Percentiles rank a stretch among this genome's conserved stretches.
Conservation (phyloP, 2,113 vertebrate genomes). For the Syngnathoides biaculeatus region DNA sequence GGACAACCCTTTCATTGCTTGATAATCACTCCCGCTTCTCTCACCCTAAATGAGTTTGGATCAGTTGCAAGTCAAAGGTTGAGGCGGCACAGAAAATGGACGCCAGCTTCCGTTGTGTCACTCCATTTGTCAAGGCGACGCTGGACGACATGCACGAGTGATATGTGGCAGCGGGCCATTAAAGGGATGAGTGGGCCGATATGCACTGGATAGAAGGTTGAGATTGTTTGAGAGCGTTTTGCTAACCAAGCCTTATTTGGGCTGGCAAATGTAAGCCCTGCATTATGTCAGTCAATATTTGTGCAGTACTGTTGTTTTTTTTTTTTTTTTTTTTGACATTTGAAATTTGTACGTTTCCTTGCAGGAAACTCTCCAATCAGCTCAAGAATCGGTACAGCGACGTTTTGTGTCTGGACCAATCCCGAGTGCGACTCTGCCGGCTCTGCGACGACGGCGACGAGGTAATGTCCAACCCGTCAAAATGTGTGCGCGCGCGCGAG, state of each 20-base stretch:
- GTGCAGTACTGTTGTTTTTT: not conserved
- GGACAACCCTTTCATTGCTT: not conserved
- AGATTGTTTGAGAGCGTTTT: not conserved
- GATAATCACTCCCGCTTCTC: not conserved
- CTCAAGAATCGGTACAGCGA: conserved; percentile 81
- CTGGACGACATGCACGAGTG: too few species aligned
- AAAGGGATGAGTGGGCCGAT: not conserved
- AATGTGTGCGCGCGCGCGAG: not conserved
- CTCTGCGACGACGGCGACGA: conserved; percentile 72
- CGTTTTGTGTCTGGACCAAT: conserved; percentile 78
- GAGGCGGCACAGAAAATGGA: not conserved
- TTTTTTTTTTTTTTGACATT: not conserved
- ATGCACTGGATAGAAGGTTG: not conserved
- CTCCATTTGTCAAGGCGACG: not conserved
- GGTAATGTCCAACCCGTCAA: conserved; percentile 42
- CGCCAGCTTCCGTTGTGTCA: not conserved
- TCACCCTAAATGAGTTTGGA: not conserved
- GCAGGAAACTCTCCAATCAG: conserved; percentile 75
- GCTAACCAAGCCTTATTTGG: not conserved
- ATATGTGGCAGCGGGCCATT: too few species aligned
- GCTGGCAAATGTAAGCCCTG: too few species aligned
- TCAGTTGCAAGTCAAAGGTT: not conserved
- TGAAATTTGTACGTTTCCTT: conserved; percentile 2
- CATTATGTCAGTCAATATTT: too few species aligned
- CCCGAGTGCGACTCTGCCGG: conserved; percentile 70